Evolutionary conservation across 2,888 invertebrate genomes (phyloP), one percentile per base, ranked within the genome.

Genomic region (Oeneis ivallda): DNA sequence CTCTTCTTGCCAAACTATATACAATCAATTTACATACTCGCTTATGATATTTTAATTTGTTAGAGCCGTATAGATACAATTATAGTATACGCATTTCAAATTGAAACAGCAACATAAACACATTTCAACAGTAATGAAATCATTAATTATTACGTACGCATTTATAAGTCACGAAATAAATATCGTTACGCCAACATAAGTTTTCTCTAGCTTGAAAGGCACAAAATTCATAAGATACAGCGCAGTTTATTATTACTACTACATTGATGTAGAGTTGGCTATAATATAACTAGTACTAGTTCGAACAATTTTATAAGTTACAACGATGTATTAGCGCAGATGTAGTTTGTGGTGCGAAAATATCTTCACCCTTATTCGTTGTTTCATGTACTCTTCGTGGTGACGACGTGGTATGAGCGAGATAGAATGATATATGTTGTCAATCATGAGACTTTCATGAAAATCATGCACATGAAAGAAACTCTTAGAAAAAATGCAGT

Each of bases 201-300:
- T 86, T 50, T 82, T 80, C 84, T 64, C 73, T 70, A 74, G 86
- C 87, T 83, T 79, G 81, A 86, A 89, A 90, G 91, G 90, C 90
- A 90, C 90, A 76, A 81, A 89, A 88, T 89, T 91, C 91, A 91
- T 91, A 91, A 91, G 91, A 90, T 81, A 81, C 76, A 86, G 86
- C 85, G 81, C 79, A 79, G 74, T 71, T 75, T 74, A 71, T 76
- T 72, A 75, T 72, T 77, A 60, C 47, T 58, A 58, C 41, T 37
- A 8, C 37, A 26, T 26, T 26, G 3, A 26, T 26, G 2, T 26
- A 26, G 26, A 26, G 26, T 26, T 26, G 26, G 26, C 4, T 26
- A 26, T 26, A 26, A 26, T 2, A 26, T 26, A 26, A 26, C 26
- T 26, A 26, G 26, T 26, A 26, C 1, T 26, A 26, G 26, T 2